These are phyloP conservation scores for Eclectus roratus DNA, from an alignment of 2,113 vertebrate genomes.

Conservation along the genomic window DNA sequence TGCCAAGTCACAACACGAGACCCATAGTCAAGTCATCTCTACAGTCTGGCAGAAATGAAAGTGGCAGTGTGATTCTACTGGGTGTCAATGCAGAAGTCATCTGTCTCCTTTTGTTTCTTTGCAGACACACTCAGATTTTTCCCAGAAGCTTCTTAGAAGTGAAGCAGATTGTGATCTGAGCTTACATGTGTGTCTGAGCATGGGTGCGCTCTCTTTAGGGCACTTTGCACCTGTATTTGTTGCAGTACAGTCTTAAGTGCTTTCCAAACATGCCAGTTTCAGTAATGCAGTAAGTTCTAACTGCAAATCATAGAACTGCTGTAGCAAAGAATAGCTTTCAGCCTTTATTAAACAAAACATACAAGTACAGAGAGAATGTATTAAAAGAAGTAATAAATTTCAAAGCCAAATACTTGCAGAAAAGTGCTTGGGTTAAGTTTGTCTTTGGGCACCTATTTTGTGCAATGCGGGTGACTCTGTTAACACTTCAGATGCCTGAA, in stretches of 20 bases:
- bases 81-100: background rate
- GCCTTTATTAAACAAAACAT: background rate
- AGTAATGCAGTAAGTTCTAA: background rate
- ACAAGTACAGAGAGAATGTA: background rate
- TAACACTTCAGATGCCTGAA: background rate
- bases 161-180: background rate
- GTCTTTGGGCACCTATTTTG: background rate
- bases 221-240: background rate
- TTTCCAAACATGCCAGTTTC: background rate
- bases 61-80: background rate
- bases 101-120: background rate
- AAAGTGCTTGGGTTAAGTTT: background rate
- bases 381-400: background rate
- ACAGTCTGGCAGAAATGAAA: background rate
- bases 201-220: background rate
- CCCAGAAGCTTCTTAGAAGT: background rate
- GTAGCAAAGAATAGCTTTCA: background rate
- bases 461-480: background rate
- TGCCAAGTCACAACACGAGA: background rate
- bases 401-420: background rate
- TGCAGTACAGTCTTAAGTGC: background rate
- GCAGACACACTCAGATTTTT: background rate
- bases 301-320: background rate
- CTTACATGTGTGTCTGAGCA: background rate
- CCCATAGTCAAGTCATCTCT: background rate